Percentiles rank a stretch among this genome's conserved stretches.
These are phyloP conservation scores for Phyllostomus hastatus DNA, from an alignment of 2,113 vertebrate genomes.

Conservation along the genomic window DNA sequence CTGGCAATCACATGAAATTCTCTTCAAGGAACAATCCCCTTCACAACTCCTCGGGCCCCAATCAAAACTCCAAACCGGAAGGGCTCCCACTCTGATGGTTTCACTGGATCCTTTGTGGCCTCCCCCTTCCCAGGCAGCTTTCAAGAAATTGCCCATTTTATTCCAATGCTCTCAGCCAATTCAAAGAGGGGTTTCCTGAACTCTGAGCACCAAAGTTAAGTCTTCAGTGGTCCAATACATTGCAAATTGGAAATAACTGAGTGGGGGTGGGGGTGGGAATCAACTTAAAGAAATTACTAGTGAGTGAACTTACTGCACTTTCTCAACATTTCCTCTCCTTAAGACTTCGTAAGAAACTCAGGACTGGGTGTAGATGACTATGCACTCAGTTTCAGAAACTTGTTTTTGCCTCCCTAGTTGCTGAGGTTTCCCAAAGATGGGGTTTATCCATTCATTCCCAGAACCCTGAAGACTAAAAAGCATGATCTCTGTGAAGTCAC, in stretches of 20 bases:
- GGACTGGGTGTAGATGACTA: slow-evolving; percentile 28
- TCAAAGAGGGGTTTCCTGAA: slow-evolving; percentile 40
- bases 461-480: slow-evolving; percentile 34
- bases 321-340: not conserved
- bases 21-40: not conserved
- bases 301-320: not conserved
- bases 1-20: not conserved
- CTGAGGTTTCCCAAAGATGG: slow-evolving; percentile 7
- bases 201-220: not conserved
- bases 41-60: not conserved
- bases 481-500: slow-evolving; percentile 10
- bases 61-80: not conserved
- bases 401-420: not conserved
- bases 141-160: slow-evolving; percentile 35
- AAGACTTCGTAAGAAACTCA: not conserved
- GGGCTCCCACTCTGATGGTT: not conserved
- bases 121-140: not conserved
- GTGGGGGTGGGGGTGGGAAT: not conserved
- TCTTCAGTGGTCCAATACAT: not conserved
- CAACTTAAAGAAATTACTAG: not conserved
- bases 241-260: not conserved
- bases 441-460: slow-evolving; percentile 25
- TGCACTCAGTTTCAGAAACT: not conserved
- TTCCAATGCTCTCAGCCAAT: not conserved
- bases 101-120: not conserved